Evolutionary conservation across 2,797 vertebrate species (phyloP), one percentile per base, ranked within the genome.

Genomic region (Rhinella marina): DNA sequence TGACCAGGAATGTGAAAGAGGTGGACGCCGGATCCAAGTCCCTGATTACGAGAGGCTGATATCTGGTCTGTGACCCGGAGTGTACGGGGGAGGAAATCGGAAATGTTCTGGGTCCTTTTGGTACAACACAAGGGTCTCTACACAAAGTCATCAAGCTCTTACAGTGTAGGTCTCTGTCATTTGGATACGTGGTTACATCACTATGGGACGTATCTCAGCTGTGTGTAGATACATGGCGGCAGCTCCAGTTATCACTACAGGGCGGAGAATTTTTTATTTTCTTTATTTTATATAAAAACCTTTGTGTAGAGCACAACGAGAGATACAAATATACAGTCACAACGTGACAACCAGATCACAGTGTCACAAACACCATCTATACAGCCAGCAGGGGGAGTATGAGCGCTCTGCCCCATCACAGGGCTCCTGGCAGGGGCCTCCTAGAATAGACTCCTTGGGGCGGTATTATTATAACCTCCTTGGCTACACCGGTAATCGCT

Each of bases 291-390:
- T 81, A 64, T 32, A 83, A 84, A 57, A 87, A 54, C 41, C 61
- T 72, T 81, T 81, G n/a, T 75, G 83, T 76, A 86, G 27, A 81
- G 77, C 52, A 77, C 77, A 70, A 75, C 19, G 25, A 57, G 25
- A 23, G 72, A 48, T 85, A 85, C 83, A 85, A 85, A 85, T 76
- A 85, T 84, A 88, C 81, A 88, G 62, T 77, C 87, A 88, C 87
- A 88, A 66, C 7, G 86, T 87, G 64, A 86, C 50, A 50, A 77
- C 85, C 23, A 86, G 64, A 81, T 52, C 57, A 86, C 81, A 83
- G 59, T 56, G 27, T 83, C 81, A 88, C 81, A 70, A 79, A 88
- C 86, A 62, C 87, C 81, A 88, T 23, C 25, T 84, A 78, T 56
- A 88, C 87, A 72, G 68, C 75, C 59, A 75, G 85, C 41, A 1